Percentiles rank a stretch among this genome's conserved stretches.
Evolutionary conservation across 2,113 vertebrate species (phyloP).

Genomic region (Lethenteron camtschaticum): DNA sequence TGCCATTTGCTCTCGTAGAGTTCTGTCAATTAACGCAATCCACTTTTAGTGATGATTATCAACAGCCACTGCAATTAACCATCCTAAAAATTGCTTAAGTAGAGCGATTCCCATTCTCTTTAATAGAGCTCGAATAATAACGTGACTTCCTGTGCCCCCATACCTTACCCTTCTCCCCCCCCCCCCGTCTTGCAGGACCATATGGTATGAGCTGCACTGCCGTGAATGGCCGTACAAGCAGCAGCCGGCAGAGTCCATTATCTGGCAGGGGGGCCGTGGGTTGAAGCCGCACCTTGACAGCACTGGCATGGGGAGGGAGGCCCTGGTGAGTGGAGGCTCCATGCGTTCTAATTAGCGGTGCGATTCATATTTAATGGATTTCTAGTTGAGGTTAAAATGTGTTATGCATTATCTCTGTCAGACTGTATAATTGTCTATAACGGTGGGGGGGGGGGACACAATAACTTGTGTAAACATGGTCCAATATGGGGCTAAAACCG

Average conservation of each 20-base stretch:
- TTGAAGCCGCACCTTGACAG: slow-evolving; percentile 91
- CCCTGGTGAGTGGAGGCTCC: slow-evolving; percentile 40
- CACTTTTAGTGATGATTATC: no score
- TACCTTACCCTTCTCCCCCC: neutral
- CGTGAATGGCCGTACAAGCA: slow-evolving; percentile 98
- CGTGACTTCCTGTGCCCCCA: neutral
- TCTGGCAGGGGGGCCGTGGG: slow-evolving; percentile 84
- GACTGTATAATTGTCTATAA: no score
- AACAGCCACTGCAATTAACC: no score
- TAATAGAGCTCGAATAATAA: neutral
- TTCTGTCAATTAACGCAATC: no score
- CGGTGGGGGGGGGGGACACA: no score
- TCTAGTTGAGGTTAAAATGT: no score
- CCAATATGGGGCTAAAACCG: no score
- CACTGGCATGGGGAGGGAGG: slow-evolving; percentile 91
- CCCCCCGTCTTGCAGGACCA: slow-evolving; percentile 37
- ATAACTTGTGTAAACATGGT: no score
- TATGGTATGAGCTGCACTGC: slow-evolving; percentile 91
- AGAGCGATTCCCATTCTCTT: neutral
- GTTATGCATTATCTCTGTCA: no score
- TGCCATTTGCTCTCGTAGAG: no score
- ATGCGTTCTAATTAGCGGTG: neutral
- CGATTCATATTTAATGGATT: neutral
- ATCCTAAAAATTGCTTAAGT: no score
- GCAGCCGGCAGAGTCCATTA: slow-evolving; percentile 82